A percentile compares a stretch with the other conserved stretches of the same genome.
These are phyloP conservation scores for Heteropelma amictum DNA, from an alignment of 2,888 invertebrate genomes.

Conservation along the genomic window DNA sequence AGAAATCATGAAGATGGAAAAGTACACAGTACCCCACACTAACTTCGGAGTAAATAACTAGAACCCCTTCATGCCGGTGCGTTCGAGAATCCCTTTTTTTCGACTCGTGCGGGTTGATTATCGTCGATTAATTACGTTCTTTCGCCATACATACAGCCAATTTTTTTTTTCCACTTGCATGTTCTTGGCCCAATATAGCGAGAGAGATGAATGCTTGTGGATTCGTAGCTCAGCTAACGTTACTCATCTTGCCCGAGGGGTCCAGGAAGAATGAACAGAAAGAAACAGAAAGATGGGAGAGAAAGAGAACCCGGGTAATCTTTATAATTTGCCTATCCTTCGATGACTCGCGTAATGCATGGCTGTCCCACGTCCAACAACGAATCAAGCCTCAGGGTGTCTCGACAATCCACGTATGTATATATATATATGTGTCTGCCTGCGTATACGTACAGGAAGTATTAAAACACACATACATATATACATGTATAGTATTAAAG, in stretches of 20 bases:
- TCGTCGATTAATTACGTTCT: conserved; percentile 22
- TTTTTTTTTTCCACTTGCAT: not conserved
- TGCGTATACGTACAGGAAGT: too few relatives aligned
- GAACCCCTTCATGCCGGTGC: too few relatives aligned
- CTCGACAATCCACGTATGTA: conserved; percentile 4
- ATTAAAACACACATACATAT: too few relatives aligned
- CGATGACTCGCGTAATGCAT: conserved; percentile 65
- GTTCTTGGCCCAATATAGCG: conserved; percentile 1
- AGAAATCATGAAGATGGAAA: too few relatives aligned
- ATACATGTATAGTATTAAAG: too few relatives aligned
- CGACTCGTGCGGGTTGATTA: not conserved
- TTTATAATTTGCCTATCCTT: conserved; percentile 64
- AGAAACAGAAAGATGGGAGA: conserved; percentile 15
- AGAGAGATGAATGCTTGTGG: conserved; percentile 12
- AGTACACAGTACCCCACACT: too few relatives aligned
- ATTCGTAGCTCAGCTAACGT: conserved; percentile 34
- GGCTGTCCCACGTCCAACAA: conserved; percentile 58
- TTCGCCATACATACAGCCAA: not conserved
- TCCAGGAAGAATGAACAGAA: not conserved
- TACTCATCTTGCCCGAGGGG: conserved; percentile 36
- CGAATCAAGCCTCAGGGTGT: conserved; percentile 49
- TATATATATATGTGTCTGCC: too few relatives aligned
- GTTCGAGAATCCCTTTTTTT: too few relatives aligned
- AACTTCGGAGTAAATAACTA: too few relatives aligned
- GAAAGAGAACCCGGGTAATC: conserved; percentile 55